Conservation (phyloP, 2,888 invertebrate genomes). For the Euclidia mi region DNA sequence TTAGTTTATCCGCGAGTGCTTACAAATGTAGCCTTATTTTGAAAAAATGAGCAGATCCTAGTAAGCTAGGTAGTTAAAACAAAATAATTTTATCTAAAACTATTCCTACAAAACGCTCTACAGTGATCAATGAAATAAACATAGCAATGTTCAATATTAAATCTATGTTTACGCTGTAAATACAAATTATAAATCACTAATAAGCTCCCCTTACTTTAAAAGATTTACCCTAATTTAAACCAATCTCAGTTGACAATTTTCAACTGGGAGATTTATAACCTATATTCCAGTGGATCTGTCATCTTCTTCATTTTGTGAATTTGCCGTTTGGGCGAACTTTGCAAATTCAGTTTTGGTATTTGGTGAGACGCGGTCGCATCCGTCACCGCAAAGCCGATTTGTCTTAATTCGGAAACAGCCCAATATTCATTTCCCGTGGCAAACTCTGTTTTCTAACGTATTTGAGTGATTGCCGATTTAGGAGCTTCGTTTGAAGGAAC, state of each 20-base stretch:
- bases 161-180: background rate
- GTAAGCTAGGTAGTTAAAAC: too few relatives aligned
- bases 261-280: slow-evolving; percentile 25
- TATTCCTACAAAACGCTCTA: too few relatives aligned
- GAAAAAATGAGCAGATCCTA: too few relatives aligned
- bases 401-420: slow-evolving; percentile 69
- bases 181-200: slow-evolving; percentile 2
- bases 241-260: slow-evolving; percentile 28
- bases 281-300: slow-evolving; percentile 31
- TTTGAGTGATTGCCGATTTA: slow-evolving; percentile 64
- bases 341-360: slow-evolving; percentile 46
- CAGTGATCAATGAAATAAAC: background rate
- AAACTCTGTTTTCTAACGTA: slow-evolving; percentile 63
- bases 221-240: slow-evolving; percentile 18
- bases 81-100: too few relatives aligned
- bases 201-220: background rate
- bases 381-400: slow-evolving; percentile 66
- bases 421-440: slow-evolving; percentile 67
- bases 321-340: slow-evolving; percentile 35
- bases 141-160: background rate
- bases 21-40: too few relatives aligned
- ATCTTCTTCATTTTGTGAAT: slow-evolving; percentile 41
- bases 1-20: too few relatives aligned
- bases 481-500: slow-evolving; percentile 31
- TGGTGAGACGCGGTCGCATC: slow-evolving; percentile 46